These are phyloP conservation scores for Oryctes rhinoceros DNA, from an alignment of 1,140 invertebrate genomes.

Conservation along the genomic window DNA sequence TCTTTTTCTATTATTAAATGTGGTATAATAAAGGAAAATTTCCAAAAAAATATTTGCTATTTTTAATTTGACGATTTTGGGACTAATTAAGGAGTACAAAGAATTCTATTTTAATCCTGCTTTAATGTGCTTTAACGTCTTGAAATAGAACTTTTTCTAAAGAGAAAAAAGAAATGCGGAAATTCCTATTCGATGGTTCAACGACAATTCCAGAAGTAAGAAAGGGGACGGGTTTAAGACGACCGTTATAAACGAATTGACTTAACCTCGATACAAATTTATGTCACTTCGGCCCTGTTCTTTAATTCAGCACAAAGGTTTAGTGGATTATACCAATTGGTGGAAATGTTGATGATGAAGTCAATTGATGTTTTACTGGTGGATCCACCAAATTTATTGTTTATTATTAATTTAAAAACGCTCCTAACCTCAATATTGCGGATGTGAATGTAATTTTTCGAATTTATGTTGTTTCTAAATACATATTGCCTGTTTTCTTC, in stretches of 20 bases:
- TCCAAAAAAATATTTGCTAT: neutral
- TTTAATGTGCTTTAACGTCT: neutral
- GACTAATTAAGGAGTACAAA: neutral
- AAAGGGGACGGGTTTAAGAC: neutral
- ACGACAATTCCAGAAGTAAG: neutral
- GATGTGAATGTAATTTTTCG: no score
- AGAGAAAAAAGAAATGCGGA: neutral
- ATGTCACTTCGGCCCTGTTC: no score
- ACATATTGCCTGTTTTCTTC: no score
- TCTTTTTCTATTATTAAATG: neutral
- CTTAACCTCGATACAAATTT: neutral
- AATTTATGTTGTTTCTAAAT: no score
- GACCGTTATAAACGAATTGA: neutral
- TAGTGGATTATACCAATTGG: no score
- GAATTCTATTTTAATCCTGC: neutral
- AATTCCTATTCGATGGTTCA: neutral
- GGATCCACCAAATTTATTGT: no score
- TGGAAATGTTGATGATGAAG: no score
- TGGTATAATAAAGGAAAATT: neutral
- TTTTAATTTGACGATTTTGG: neutral
- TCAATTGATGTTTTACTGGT: no score
- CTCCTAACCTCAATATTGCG: no score
- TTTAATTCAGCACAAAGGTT: no score
- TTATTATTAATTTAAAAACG: no score
- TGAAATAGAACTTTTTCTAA: neutral